Conservation (phyloP, 1,140 invertebrate genomes). For the Tyrophagus putrescentiae region DNA sequence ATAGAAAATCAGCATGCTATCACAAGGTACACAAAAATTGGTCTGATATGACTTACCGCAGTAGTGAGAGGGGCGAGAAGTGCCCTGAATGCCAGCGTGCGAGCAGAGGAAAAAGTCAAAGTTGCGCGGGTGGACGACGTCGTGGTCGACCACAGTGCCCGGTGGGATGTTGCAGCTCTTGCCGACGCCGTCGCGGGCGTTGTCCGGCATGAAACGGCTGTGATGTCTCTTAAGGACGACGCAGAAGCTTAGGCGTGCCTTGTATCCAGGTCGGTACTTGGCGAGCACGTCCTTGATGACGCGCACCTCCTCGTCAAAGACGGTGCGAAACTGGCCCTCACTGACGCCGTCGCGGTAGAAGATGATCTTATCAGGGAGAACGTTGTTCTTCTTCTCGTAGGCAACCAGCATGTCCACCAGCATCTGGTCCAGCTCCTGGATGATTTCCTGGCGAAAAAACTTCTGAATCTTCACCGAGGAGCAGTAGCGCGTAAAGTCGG, state of each 20-base stretch:
- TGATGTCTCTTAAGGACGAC: slow-evolving; percentile 28
- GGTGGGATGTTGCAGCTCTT: slow-evolving; percentile 52
- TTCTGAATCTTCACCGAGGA: slow-evolving; percentile 21
- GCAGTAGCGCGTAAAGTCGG: slow-evolving; percentile 21
- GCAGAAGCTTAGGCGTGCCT: slow-evolving; percentile 26
- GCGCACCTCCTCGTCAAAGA: slow-evolving; percentile 26
- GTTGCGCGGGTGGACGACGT: slow-evolving; percentile 61
- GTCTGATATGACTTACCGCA: slow-evolving; percentile 6
- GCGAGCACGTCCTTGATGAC: slow-evolving; percentile 21
- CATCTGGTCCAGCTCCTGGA: slow-evolving; percentile 49
- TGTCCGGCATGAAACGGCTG: slow-evolving; percentile 22
- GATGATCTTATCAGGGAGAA: slow-evolving; percentile 32
- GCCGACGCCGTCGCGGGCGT: slow-evolving; percentile 27
- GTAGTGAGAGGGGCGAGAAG: slow-evolving; percentile 21
- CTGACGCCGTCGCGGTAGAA: slow-evolving; percentile 38
- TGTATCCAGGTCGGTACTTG: neutral
- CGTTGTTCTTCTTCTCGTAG: slow-evolving; percentile 34
- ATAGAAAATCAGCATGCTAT: neutral
- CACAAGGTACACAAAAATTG: neutral
- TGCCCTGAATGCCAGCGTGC: slow-evolving; percentile 32
- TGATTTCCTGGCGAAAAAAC: slow-evolving; percentile 23
- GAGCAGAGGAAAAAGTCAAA: slow-evolving; percentile 70
- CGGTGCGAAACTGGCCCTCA: slow-evolving; percentile 35
- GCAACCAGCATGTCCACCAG: slow-evolving; percentile 41
- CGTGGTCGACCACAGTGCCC: slow-evolving; percentile 64